Evolutionary conservation across 2,113 vertebrate genomes (phyloP).

Genomic region (Myrmecobius fasciatus): DNA sequence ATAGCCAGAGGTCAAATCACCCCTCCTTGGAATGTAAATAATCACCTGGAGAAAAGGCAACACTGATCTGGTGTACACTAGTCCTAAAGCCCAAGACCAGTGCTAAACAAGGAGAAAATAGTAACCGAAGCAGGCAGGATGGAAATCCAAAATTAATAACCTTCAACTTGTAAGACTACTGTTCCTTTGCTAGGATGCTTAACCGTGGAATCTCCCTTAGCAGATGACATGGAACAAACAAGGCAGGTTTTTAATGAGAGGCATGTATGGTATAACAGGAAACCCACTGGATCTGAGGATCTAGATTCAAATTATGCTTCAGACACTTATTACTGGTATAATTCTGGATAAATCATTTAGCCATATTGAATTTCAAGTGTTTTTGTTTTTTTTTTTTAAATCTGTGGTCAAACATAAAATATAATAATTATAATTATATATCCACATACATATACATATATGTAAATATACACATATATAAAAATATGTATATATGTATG

Average conservation of each 20-base stretch:
- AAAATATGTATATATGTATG: no score
- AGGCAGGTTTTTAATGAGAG: slow-evolving; percentile 1
- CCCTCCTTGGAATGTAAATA: slow-evolving; percentile 14
- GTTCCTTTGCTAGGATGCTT: neutral
- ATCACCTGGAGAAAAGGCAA: slow-evolving; percentile 2
- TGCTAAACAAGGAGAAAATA: slow-evolving; percentile 44
- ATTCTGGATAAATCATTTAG: neutral
- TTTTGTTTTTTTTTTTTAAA: neutral
- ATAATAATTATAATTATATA: no score
- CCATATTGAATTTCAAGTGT: neutral
- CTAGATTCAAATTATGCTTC: neutral
- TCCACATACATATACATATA: no score
- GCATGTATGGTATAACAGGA: neutral
- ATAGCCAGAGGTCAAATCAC: neutral
- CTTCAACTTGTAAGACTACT: neutral
- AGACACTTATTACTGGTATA: neutral
- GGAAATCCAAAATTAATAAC: neutral
- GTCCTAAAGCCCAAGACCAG: neutral
- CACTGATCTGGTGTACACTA: slow-evolving; percentile 2
- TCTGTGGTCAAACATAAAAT: neutral
- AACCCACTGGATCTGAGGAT: neutral
- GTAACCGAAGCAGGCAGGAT: neutral
- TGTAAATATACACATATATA: no score
- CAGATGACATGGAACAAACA: neutral
- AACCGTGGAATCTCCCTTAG: neutral